A percentile compares a stretch with the other conserved stretches of the same genome.
Evolutionary conservation across 2,797 vertebrate genomes (phyloP).

Genomic region (Vespertilio murinus): DNA sequence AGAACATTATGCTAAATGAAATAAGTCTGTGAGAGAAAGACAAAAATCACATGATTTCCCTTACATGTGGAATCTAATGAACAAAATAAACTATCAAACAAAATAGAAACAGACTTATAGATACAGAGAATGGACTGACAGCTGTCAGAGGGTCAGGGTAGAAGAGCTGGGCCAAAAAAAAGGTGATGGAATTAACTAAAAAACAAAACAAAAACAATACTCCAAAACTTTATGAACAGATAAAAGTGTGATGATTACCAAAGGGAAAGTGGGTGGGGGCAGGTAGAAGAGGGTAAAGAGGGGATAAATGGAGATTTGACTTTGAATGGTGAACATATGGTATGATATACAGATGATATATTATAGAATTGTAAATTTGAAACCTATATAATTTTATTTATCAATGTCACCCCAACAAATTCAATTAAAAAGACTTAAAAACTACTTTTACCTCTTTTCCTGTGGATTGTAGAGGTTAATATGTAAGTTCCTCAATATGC

Average conservation of each 20-base stretch:
- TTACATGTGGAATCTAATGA: not conserved
- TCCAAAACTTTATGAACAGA: not conserved
- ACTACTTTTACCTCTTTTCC: not conserved
- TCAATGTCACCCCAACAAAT: not conserved
- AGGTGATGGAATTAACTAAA: not conserved
- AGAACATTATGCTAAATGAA: not conserved
- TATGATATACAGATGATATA: not conserved
- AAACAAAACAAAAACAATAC: not conserved
- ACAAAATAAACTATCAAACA: not conserved
- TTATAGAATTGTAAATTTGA: not conserved
- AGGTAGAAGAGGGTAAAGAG: not conserved
- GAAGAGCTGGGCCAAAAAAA: not conserved
- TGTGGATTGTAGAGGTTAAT: not conserved
- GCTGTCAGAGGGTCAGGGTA: not conserved
- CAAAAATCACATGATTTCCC: not conserved
- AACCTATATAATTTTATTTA: not conserved
- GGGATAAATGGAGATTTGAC: not conserved
- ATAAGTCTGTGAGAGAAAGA: not conserved
- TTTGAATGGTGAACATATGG: not conserved
- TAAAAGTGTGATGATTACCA: not conserved
- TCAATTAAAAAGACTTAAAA: not conserved
- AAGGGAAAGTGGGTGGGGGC: not conserved
- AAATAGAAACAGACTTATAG: not conserved
- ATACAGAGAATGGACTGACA: not conserved
- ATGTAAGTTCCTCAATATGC: not conserved